These are phyloP conservation scores for Cepaea hortensis DNA, from an alignment of 2,888 invertebrate species.

Conservation along the genomic window DNA sequence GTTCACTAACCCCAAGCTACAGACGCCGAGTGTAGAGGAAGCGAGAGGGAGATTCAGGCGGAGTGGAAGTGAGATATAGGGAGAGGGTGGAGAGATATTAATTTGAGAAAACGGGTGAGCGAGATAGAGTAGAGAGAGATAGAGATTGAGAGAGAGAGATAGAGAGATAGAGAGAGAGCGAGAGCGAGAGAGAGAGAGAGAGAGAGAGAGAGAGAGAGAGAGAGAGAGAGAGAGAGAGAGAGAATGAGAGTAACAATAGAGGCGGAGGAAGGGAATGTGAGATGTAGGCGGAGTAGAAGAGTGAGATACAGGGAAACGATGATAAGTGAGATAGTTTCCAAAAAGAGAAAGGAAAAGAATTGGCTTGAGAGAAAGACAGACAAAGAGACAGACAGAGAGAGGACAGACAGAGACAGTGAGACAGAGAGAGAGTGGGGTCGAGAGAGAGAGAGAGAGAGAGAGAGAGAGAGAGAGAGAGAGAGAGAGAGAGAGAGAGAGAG, in stretches of 20 bases:
- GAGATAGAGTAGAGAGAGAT: no score
- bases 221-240: background rate
- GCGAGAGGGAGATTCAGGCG: no score
- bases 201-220: background rate
- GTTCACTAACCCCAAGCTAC: no score
- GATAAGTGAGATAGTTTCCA: background rate
- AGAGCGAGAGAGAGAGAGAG: background rate
- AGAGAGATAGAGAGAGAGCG: no score
- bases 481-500: background rate
- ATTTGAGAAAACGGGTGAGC: no score
- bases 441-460: background rate
- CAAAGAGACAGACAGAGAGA: constrained; percentile 1
- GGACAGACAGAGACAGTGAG: background rate
- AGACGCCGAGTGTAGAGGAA: no score
- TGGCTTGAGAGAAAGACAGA: background rate
- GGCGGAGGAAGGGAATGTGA: background rate
- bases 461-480: background rate
- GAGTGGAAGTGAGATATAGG: no score
- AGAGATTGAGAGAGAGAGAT: no score
- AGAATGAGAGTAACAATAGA: background rate
- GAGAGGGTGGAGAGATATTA: no score
- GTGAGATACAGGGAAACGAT: no score
- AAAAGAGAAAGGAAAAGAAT: background rate
- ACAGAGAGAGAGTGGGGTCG: background rate
- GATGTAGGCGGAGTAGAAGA: no score